These are phyloP conservation scores for Lepus oiostolus DNA, from an alignment of 2,797 vertebrate genomes.

Conservation along the genomic window DNA sequence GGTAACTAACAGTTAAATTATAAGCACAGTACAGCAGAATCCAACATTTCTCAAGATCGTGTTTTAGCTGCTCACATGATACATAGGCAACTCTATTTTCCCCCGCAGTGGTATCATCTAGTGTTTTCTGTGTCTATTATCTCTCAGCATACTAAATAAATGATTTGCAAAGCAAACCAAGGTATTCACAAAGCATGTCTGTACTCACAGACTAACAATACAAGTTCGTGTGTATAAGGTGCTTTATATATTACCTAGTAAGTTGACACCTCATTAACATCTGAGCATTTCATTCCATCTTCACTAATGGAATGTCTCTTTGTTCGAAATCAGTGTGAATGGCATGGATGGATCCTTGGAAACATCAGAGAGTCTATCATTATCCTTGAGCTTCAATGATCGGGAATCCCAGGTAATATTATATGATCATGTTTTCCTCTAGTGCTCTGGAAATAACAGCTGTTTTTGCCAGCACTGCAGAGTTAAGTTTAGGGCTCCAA, in stretches of 20 bases:
- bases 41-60: constrained; percentile 31
- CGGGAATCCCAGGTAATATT: not conserved
- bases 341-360: constrained; percentile 21
- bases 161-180: constrained; percentile 44
- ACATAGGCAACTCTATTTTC: not conserved
- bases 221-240: constrained; percentile 3
- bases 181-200: constrained; percentile 31
- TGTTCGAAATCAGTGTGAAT: not conserved
- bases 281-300: not conserved
- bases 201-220: not conserved
- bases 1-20: constrained; percentile 71
- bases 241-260: constrained; percentile 5
- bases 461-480: not conserved
- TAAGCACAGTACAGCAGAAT: constrained; percentile 16
- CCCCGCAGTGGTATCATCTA: not conserved
- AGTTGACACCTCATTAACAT: not conserved
- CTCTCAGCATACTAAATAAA: not conserved
- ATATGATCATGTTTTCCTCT: not conserved
- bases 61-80: constrained; percentile 41
- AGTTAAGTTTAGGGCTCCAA: not conserved
- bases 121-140: not conserved
- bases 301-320: not conserved
- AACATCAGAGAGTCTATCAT: not conserved
- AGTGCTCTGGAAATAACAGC: not conserved
- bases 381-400: not conserved